Percentiles rank a stretch among this genome's conserved stretches.
Conservation (phyloP, 2,797 vertebrate genomes). For the Gymnodraco acuticeps region DNA sequence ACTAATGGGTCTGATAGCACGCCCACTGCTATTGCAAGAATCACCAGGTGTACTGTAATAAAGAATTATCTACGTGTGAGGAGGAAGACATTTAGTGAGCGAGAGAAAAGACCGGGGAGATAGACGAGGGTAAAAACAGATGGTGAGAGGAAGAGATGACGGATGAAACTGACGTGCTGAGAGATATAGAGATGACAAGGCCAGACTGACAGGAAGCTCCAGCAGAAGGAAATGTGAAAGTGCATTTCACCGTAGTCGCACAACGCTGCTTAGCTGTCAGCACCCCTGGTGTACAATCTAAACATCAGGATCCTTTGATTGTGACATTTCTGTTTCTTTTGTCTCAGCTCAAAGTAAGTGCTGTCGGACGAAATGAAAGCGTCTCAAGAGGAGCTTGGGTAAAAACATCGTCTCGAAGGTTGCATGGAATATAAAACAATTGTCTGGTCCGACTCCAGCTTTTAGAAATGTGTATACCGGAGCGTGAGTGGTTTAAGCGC, state of each 20-base stretch:
- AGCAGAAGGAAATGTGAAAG: constrained; percentile 46
- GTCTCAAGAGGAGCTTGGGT: constrained; percentile 7
- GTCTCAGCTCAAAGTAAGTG: constrained; percentile 62
- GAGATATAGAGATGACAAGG: constrained; percentile 45
- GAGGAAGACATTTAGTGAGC: constrained; percentile 18
- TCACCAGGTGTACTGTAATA: constrained; percentile 42
- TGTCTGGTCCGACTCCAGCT: constrained; percentile 47
- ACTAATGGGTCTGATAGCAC: constrained; percentile 71
- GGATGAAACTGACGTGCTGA: constrained; percentile 49
- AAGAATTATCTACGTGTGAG: constrained; percentile 44
- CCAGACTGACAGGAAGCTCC: constrained; percentile 58
- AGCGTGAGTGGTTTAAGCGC: constrained; percentile 58
- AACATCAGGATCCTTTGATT: constrained; percentile 70
- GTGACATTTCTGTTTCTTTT: constrained; percentile 49
- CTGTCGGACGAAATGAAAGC: constrained; percentile 68
- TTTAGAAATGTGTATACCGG: constrained; percentile 51
- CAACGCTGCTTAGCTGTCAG: constrained; percentile 56
- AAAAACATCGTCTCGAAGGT: constrained; percentile 39
- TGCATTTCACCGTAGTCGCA: constrained; percentile 43
- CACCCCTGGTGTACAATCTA: constrained; percentile 59
- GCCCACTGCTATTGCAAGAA: constrained; percentile 60
- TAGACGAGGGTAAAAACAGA: constrained; percentile 29
- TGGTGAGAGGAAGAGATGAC: constrained; percentile 37
- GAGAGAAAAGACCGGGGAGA: constrained; percentile 12
- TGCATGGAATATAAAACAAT: constrained; percentile 56